Base-by-base conservation (phyloP, 1,140 invertebrate genomes). In the Phthorimaea operculella region DNA sequence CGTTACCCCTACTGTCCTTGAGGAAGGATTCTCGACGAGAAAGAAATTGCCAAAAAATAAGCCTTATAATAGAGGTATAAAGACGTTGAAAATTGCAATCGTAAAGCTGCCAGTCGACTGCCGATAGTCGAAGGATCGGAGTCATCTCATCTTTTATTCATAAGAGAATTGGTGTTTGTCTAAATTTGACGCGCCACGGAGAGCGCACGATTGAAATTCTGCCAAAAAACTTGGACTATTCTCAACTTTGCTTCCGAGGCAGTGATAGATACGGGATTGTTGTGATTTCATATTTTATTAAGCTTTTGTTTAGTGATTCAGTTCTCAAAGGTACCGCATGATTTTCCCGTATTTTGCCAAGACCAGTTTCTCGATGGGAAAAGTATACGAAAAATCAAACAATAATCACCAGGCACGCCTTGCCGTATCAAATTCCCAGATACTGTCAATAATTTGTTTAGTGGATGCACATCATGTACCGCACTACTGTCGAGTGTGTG, bases 171-270 rank as follows among this genome's bases (percentile, higher is more conserved):
- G 66, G 63, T 76, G 66, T 76, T 76, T 76, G 73, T 76, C 69
- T 70, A 72, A 76, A 73, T 73, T 72, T 76, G 68, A 73, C 69
- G 67, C 70, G 61, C 59, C 64, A 63, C 72, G 71, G 66, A 57
- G 60, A 48, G 52, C 52, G 53, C 21, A 28, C 21, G 64, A 68
- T 73, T 72, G 73, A 73, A 68, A 71, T 63, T 62, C 59, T 67
- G 66, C 66, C 69, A 71, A 67, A 57, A 68, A 68, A 71, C 50
- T 57, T 57, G 18, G 14, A 16, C 34, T 53, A 53, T 42, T 39
- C 10, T 39, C 36, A 39, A 39, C 4, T 39, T 39, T 39, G 36
- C 36, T 39, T 39, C 36, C 36, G 36, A 12, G 36, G 3, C 2
- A 39, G 33, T 34, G 36, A 39, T 39, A 39, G 36, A 39, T 39